phyloP scores from a whole-genome alignment of 1,140 invertebrate species.

The Onthophagus taurus region DNA sequence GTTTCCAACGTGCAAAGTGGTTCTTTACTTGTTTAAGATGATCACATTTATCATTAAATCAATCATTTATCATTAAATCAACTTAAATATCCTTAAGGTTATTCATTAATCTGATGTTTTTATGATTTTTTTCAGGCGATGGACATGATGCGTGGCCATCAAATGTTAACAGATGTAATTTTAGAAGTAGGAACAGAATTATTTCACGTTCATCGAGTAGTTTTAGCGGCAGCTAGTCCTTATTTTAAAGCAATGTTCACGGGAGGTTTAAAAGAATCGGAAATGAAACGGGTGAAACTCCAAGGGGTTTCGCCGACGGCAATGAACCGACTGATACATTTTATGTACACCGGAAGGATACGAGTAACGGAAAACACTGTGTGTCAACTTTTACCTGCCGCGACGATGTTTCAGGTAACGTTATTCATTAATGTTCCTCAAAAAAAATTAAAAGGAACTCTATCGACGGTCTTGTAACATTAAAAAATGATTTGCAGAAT shows the following conservation, averaged over 20 bases:
- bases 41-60: too few relatives aligned
- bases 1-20: too few relatives aligned
- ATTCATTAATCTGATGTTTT: not conserved
- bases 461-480: too few relatives aligned
- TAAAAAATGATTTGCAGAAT: slow-evolving; percentile 6
- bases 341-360: slow-evolving; percentile 86
- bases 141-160: slow-evolving; percentile 78
- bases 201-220: slow-evolving; percentile 84
- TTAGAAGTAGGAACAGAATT: slow-evolving; percentile 74
- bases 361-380: slow-evolving; percentile 83
- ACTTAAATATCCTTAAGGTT: too few relatives aligned
- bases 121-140: slow-evolving; percentile 51
- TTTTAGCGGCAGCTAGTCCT: slow-evolving; percentile 86
- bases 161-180: slow-evolving; percentile 83
- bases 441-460: too few relatives aligned
- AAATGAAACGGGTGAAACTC: slow-evolving; percentile 74
- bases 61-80: too few relatives aligned
- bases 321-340: slow-evolving; percentile 73
- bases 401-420: slow-evolving; percentile 85
- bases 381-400: slow-evolving; percentile 79
- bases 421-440: not conserved
- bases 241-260: slow-evolving; percentile 96
- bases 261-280: slow-evolving; percentile 74
- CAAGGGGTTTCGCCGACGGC: slow-evolving; percentile 81
- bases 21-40: too few relatives aligned